A percentile compares a stretch with the other conserved stretches of the same genome.
Evolutionary conservation across 2,888 invertebrate genomes (phyloP).

Genomic region (Hecatera dysodea): DNA sequence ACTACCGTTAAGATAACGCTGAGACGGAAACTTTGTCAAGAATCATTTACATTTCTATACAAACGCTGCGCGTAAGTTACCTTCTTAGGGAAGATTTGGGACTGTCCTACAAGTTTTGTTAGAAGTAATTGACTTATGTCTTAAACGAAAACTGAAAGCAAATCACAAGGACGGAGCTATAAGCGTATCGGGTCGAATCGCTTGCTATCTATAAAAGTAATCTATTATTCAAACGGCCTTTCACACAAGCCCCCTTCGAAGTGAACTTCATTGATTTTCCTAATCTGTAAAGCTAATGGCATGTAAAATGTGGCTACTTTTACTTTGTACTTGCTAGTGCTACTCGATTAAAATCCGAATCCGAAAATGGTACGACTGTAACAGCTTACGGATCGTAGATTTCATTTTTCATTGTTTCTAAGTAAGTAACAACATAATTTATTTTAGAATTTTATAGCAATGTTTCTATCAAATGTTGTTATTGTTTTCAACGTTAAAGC

Average conservation of each 20-base stretch:
- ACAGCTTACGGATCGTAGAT: not conserved
- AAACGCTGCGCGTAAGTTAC: constrained; percentile 53
- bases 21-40: constrained; percentile 58
- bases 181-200: constrained; percentile 40
- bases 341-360: not conserved
- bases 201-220: constrained; percentile 53
- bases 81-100: constrained; percentile 45
- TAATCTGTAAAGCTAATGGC: constrained; percentile 37
- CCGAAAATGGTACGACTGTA: not conserved
- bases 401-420: not conserved
- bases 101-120: constrained; percentile 47
- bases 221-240: constrained; percentile 60
- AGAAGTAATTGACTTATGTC: constrained; percentile 43
- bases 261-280: constrained; percentile 43
- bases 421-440: not conserved
- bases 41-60: constrained; percentile 65
- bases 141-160: constrained; percentile 51
- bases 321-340: constrained; percentile 6
- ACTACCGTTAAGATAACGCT: constrained; percentile 59
- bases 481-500: not conserved
- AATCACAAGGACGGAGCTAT: constrained; percentile 48
- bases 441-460: not conserved
- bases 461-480: not conserved
- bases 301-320: constrained; percentile 27
- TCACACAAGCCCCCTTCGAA: constrained; percentile 49